Conservation (phyloP, 2,797 vertebrate species). For the Enteromius paludinosus region DNA sequence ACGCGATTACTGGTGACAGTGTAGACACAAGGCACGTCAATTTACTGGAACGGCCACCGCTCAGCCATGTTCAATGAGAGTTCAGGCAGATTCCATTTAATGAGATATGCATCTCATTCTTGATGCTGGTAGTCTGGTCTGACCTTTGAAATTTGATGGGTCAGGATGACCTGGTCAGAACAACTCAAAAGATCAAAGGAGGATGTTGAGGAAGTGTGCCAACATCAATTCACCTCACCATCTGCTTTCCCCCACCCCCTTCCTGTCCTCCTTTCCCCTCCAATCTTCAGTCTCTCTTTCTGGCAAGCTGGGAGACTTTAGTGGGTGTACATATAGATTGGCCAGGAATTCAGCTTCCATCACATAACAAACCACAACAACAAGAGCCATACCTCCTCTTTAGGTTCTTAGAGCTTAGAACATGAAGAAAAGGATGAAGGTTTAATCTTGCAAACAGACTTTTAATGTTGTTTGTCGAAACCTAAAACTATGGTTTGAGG, state of each 20-base stretch:
- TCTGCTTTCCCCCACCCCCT: conserved; percentile 43
- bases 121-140: conserved; percentile 1
- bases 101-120: conserved; percentile 37
- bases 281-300: background rate
- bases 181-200: conserved; percentile 51
- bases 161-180: conserved; percentile 6
- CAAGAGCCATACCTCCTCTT: conserved; percentile 4
- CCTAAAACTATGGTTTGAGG: conserved; percentile 1
- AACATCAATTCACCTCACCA: conserved; percentile 49
- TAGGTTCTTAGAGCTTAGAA: background rate
- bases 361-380: conserved; percentile 8
- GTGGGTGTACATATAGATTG: conserved; percentile 39
- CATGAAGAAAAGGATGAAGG: conserved; percentile 10
- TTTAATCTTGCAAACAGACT: conserved; percentile 3
- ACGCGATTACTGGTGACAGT: conserved; percentile 47
- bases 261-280: conserved; percentile 21
- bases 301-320: conserved; percentile 34
- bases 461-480: conserved; percentile 3
- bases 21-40: conserved; percentile 27
- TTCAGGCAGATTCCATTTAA: conserved; percentile 40
- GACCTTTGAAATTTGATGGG: conserved; percentile 14
- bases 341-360: conserved; percentile 10
- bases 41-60: conserved; percentile 20
- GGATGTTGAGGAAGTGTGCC: conserved; percentile 44
- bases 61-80: conserved; percentile 27